A percentile compares a stretch with the other conserved stretches of the same genome.
phyloP scores from a whole-genome alignment of 2,797 vertebrate genomes.

The Artibeus jamaicensis region DNA sequence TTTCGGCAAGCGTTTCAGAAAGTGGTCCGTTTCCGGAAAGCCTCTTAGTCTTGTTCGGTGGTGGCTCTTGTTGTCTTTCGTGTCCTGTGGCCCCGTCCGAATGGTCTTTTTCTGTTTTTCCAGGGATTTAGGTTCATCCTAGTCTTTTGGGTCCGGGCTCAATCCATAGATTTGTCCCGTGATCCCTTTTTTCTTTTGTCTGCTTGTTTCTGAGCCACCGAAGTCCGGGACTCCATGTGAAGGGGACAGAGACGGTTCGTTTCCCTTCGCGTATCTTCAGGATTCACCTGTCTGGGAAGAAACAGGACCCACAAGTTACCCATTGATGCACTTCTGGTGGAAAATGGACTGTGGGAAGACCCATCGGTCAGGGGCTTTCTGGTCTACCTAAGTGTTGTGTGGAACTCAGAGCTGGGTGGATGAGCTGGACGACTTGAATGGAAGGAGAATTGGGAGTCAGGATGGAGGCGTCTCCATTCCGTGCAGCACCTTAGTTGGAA shows the following conservation, averaged over 20 bases:
- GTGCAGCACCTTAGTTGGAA: neutral
- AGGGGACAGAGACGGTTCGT: neutral
- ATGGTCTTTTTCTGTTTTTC: neutral
- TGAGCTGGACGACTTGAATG: neutral
- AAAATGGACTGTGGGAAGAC: neutral
- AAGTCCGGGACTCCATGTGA: neutral
- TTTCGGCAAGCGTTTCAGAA: slow-evolving; percentile 99
- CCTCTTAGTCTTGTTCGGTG: slow-evolving; percentile 49
- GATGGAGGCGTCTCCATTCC: neutral
- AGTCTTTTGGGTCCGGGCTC: neutral
- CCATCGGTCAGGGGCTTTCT: neutral
- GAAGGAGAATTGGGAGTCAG: neutral
- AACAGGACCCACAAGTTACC: neutral
- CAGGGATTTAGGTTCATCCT: neutral
- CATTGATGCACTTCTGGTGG: neutral
- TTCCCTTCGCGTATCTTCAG: neutral
- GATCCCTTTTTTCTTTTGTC: neutral
- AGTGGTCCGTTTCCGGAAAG: slow-evolving; percentile 88
- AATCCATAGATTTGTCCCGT: neutral
- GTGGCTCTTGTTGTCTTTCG: neutral
- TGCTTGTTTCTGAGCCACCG: neutral
- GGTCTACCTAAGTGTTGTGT: neutral
- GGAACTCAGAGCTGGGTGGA: neutral
- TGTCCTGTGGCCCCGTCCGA: neutral
- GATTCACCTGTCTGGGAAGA: neutral